Evolutionary conservation across 2,888 invertebrate genomes (phyloP), one percentile per base, ranked within the genome.

Genomic region (Taenaris catops): DNA sequence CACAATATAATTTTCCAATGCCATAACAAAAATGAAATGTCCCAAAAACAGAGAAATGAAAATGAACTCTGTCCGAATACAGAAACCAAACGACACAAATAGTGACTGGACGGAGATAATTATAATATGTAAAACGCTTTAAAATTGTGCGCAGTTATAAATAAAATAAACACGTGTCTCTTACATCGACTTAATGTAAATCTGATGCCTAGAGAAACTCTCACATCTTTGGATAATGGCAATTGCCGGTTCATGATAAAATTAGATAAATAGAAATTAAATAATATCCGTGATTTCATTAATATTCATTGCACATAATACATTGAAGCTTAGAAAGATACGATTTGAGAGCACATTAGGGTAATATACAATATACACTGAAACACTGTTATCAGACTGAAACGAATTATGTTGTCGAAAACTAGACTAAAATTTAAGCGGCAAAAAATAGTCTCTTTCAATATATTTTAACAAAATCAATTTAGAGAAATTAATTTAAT

Each of bases 51-150:
- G n/a, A n/a, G n/a, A n/a, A n/a, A n/a, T n/a, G n/a, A n/a, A n/a
- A n/a, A n/a, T n/a, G n/a, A n/a, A n/a, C n/a, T n/a, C n/a, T n/a
- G n/a, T n/a, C n/a, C n/a, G n/a, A n/a, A n/a, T n/a, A n/a, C n/a
- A n/a, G n/a, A n/a, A n/a, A n/a, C n/a, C n/a, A n/a, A n/a, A n/a
- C n/a, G n/a, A n/a, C n/a, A n/a, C n/a, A n/a, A n/a, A n/a, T n/a
- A n/a, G n/a, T n/a, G n/a, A 65, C 58, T 80, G 81, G 81, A 81
- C 80, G 81, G 81, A 81, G 68, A 74, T 61, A 71, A 66, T 34
- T 31, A 38, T 46, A 66, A 38, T 24, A 37, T 48, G 42, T 60
- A 66, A 40, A 70, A 71, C 60, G 60, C 54, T 66, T 63, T 66
- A 66, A 65, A 74, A 72, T 80, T 80, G 80, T 81, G 79, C 80